These are phyloP conservation scores for Rhizoglyphus robini DNA, from an alignment of 1,140 invertebrate genomes.

Conservation along the genomic window DNA sequence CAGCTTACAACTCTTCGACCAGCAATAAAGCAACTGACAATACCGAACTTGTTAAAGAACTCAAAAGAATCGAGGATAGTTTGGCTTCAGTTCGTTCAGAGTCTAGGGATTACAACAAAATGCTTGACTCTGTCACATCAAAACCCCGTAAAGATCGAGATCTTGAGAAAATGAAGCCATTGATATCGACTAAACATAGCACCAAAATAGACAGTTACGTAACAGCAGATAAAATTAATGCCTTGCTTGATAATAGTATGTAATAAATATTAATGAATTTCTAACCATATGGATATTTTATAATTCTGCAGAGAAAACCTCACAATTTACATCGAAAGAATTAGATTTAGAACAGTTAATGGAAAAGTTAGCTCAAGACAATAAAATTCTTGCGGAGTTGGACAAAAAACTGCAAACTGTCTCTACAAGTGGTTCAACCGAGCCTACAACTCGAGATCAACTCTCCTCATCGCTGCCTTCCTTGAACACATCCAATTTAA, in stretches of 20 bases:
- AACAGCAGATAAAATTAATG: background rate
- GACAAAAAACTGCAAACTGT: conserved; percentile 44
- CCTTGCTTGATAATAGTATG: too few species aligned
- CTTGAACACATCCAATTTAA: background rate
- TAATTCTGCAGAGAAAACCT: too few species aligned
- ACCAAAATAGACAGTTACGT: background rate
- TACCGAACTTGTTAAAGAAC: background rate
- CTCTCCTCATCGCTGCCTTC: conserved; percentile 18
- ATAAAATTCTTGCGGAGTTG: conserved; percentile 68
- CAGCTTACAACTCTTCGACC: background rate
- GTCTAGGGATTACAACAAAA: background rate
- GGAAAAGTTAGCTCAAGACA: conserved; percentile 81
- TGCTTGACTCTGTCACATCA: background rate
- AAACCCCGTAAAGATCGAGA: background rate
- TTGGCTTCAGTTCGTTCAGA: background rate
- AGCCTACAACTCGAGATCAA: background rate
- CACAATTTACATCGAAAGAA: background rate
- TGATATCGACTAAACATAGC: background rate
- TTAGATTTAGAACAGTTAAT: conserved; percentile 77
- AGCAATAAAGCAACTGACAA: background rate
- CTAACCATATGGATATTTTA: too few species aligned
- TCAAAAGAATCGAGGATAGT: conserved; percentile 1
- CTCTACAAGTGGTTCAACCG: background rate
- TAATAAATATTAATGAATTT: too few species aligned
- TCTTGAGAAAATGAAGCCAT: background rate